A percentile compares a stretch with the other conserved stretches of the same genome.
Evolutionary conservation across 1,140 invertebrate species (phyloP).

Genomic region (Leguminivora glycinivorella): DNA sequence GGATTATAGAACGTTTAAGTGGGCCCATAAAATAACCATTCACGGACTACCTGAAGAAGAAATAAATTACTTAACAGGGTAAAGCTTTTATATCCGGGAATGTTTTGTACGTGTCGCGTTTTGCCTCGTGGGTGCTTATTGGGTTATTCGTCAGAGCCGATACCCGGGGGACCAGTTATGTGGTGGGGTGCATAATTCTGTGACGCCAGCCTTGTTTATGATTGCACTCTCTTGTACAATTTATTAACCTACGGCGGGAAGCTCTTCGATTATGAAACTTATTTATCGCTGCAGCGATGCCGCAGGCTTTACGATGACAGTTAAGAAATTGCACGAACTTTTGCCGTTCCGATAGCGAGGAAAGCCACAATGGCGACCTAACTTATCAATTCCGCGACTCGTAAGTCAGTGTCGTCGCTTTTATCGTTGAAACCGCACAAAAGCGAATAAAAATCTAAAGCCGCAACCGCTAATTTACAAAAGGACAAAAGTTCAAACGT

Average conservation of each 20-base stretch:
- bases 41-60: constrained; percentile 69
- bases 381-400: constrained; percentile 26
- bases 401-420: constrained; percentile 16
- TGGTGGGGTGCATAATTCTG: constrained; percentile 71
- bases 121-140: constrained; percentile 74
- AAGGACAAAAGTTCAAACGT: constrained; percentile 76
- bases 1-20: constrained; percentile 73
- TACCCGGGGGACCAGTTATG: constrained; percentile 67
- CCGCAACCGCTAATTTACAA: constrained; percentile 69
- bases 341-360: constrained; percentile 14
- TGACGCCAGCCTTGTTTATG: constrained; percentile 61
- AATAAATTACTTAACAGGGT: constrained; percentile 78
- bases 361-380: constrained; percentile 11
- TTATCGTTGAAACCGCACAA: constrained; percentile 27
- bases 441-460: constrained; percentile 54
- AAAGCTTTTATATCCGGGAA: constrained; percentile 73
- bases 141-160: constrained; percentile 72
- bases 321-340: constrained; percentile 28
- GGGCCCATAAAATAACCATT: constrained; percentile 68
- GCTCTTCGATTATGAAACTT: constrained; percentile 24
- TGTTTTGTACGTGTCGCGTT: constrained; percentile 73
- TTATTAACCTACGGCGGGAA: constrained; percentile 55
- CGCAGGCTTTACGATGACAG: constrained; percentile 14
- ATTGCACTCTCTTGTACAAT: constrained; percentile 57
- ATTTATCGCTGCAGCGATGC: constrained; percentile 18